phyloP scores from a whole-genome alignment of 2,888 invertebrate species.

The Carpatolechia fugitivella region DNA sequence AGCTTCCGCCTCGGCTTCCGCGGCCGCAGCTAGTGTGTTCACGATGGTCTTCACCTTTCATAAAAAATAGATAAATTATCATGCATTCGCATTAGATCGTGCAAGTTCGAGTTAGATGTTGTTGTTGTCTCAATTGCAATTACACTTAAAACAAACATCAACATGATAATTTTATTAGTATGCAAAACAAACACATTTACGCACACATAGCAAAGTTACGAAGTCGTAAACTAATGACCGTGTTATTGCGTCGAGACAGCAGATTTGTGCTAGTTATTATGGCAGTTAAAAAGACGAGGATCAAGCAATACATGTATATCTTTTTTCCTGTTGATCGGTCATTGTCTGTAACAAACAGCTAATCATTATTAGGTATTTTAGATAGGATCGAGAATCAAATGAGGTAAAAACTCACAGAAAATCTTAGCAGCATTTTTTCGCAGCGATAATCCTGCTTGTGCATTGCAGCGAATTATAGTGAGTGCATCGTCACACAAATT shows the following conservation, averaged over 20 bases:
- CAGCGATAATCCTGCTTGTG: too few species aligned
- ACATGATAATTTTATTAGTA: neutral
- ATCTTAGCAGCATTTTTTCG: too few species aligned
- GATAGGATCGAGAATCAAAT: too few species aligned
- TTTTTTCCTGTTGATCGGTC: neutral
- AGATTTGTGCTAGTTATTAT: neutral
- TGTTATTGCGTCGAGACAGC: neutral
- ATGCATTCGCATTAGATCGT: neutral
- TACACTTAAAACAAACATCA: neutral
- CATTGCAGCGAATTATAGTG: too few species aligned
- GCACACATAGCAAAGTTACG: neutral
- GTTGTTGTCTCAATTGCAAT: neutral
- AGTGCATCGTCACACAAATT: too few species aligned
- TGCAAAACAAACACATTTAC: neutral
- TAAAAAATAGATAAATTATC: neutral
- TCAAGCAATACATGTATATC: neutral
- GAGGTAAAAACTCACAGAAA: too few species aligned
- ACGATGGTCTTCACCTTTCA: slow-evolving; percentile 70
- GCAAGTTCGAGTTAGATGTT: neutral
- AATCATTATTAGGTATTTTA: neutral
- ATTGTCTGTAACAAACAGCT: neutral
- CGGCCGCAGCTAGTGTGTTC: slow-evolving; percentile 67
- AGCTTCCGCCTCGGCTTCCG: slow-evolving; percentile 53
- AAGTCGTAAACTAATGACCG: neutral
- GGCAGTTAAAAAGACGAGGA: neutral